Evolutionary conservation across 2,797 vertebrate genomes (phyloP), one percentile per base, ranked within the genome.

Genomic region (Oreortyx pictus): DNA sequence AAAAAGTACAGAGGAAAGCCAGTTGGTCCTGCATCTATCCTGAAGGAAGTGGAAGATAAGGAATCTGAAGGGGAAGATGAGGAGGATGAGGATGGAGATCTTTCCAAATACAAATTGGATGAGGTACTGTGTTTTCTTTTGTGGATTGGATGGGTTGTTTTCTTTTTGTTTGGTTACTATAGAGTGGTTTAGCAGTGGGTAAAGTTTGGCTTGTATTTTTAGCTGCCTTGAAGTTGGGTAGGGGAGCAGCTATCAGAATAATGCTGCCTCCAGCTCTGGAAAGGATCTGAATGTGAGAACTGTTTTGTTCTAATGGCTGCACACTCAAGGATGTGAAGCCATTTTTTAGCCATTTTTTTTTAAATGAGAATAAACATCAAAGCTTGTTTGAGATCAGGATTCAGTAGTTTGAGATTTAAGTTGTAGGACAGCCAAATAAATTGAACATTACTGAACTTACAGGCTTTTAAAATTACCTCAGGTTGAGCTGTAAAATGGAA

Each of bases 21-120:
- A 1, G 98, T 96, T 92, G 97, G 97, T 56, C 98, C 98, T 60
- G 98, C 98, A 2, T 97, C 98, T 8, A 98, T 98, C 89, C 92
- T 98, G 68, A 97, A 97, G 84, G 98, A 98, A 93, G 96, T 89
- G 37, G 98, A 99, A 96, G 99, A 99, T 92, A 99, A 99, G 94
- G 98, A 98, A 16, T 98, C 97, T 37, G 98, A 98, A 78, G 98
- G 97, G 7, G 98, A 98, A 7, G 98, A 98, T 25, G 99, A 98
- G 3, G 99, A 98, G 3, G 98, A 99, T 11, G 98, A 99, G 6
- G 99, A 99, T 82, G 99, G 98, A 80, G 99, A 99, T 97, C 98
- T 99, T 89, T 99, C 99, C 62, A 99, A 99, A 96, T 99, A 99
- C 94, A 99, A 99, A 90, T 96, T 99, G 92, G 98, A 98, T 96